These are phyloP conservation scores for Apocrypta bakeri DNA, from an alignment of 1,140 invertebrate genomes.

Conservation along the genomic window DNA sequence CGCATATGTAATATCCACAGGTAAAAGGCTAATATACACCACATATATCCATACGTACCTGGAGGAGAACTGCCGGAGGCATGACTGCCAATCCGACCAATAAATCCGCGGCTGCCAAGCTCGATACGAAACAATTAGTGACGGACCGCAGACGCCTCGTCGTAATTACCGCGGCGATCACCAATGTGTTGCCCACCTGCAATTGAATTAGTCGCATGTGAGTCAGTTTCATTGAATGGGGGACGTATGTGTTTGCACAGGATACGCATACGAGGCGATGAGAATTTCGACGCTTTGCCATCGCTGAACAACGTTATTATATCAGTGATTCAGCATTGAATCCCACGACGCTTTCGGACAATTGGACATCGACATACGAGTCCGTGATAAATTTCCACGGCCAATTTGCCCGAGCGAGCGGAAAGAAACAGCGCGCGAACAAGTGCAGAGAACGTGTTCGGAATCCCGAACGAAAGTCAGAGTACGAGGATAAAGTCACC, in stretches of 20 bases:
- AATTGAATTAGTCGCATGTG: conserved; percentile 45
- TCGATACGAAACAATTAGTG: conserved; percentile 96
- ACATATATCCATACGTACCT: conserved; percentile 62
- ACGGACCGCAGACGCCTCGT: conserved; percentile 92
- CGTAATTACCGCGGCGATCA: conserved; percentile 93
- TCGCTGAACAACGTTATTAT: no score
- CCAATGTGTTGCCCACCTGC: conserved; percentile 89
- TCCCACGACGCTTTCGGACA: no score
- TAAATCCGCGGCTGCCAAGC: conserved; percentile 92
- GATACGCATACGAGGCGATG: no score
- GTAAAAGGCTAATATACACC: no score
- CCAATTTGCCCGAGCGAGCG: not conserved
- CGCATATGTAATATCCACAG: no score
- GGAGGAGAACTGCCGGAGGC: conserved; percentile 89
- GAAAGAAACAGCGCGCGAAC: not conserved
- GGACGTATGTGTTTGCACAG: not conserved
- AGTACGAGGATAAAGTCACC: not conserved
- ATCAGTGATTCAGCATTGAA: no score
- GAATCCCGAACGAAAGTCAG: not conserved
- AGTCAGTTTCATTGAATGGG: not conserved
- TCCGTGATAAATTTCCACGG: not conserved
- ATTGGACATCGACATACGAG: not conserved
- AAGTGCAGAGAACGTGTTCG: not conserved
- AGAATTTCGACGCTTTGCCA: no score
- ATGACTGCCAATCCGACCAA: conserved; percentile 94